phyloP scores from a whole-genome alignment of 2,113 vertebrate genomes.

The Cyanoliseus patagonus region DNA sequence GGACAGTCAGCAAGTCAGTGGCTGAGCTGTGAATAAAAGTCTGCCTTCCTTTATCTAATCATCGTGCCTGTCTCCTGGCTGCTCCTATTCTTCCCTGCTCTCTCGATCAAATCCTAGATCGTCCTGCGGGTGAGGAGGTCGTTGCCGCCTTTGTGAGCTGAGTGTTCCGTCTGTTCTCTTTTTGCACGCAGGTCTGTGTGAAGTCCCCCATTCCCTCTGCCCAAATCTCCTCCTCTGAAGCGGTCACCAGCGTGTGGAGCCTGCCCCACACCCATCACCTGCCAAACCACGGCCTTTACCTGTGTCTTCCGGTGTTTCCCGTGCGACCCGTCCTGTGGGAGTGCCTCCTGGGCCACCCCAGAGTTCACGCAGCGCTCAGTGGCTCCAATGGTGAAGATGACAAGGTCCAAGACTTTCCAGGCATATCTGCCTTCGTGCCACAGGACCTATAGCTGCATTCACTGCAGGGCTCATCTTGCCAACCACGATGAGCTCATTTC shows the following conservation, averaged over 20 bases:
- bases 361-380: constrained; percentile 78
- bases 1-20: neutral
- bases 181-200: constrained; percentile 30
- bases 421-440: constrained; percentile 97
- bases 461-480: constrained; percentile 96
- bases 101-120: neutral
- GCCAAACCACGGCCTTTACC: constrained; percentile 98
- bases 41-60: neutral
- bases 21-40: neutral
- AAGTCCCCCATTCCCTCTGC: neutral
- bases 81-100: neutral
- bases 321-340: constrained; percentile 96
- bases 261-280: constrained; percentile 84
- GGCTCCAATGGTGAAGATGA: constrained; percentile 98
- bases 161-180: neutral
- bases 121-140: accelerated
- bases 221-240: constrained; percentile 56
- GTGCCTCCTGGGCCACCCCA: constrained; percentile 95
- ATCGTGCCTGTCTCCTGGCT: neutral
- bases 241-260: constrained; percentile 84
- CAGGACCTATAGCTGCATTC: constrained; percentile 98
- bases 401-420: constrained; percentile 99
- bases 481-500: constrained; percentile 99
- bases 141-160: accelerated
- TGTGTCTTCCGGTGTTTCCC: constrained; percentile 99